phyloP scores from a whole-genome alignment of 1,140 invertebrate genomes.

The Epicauta chinensis region DNA sequence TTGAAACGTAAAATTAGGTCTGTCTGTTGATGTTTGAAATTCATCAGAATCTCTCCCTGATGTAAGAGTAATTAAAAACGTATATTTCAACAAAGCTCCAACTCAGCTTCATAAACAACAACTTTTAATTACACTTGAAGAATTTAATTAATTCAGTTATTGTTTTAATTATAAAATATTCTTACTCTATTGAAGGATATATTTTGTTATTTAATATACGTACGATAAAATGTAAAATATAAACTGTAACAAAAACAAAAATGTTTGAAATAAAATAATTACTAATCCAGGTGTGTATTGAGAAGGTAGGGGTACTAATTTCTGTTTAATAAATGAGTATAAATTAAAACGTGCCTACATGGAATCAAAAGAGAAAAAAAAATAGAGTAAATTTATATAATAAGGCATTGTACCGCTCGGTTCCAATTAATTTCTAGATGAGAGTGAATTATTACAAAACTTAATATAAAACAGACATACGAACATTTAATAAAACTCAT shows the following conservation, averaged over 20 bases:
- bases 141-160: constrained; percentile 15
- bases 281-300: too few species aligned
- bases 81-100: constrained; percentile 9
- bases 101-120: constrained; percentile 8
- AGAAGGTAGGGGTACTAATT: too few species aligned
- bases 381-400: too few species aligned
- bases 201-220: too few species aligned
- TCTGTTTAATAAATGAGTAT: constrained; percentile 20
- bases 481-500: constrained; percentile 42
- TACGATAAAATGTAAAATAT: too few species aligned
- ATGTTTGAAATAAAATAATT: too few species aligned
- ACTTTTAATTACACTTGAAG: constrained; percentile 15
- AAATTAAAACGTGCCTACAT: too few species aligned
- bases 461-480: constrained; percentile 37
- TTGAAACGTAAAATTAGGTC: constrained; percentile 1
- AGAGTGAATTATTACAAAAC: constrained; percentile 27
- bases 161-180: constrained; percentile 15
- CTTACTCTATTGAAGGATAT: neutral
- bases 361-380: too few species aligned
- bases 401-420: constrained; percentile 19
- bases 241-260: too few species aligned
- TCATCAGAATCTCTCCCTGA: constrained; percentile 1
- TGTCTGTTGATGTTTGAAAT: neutral
- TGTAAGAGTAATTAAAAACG: constrained; percentile 5
- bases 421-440: constrained; percentile 25